Base-by-base conservation (phyloP, 2,888 invertebrate genomes). In the Melikaiella ostensackeni region DNA sequence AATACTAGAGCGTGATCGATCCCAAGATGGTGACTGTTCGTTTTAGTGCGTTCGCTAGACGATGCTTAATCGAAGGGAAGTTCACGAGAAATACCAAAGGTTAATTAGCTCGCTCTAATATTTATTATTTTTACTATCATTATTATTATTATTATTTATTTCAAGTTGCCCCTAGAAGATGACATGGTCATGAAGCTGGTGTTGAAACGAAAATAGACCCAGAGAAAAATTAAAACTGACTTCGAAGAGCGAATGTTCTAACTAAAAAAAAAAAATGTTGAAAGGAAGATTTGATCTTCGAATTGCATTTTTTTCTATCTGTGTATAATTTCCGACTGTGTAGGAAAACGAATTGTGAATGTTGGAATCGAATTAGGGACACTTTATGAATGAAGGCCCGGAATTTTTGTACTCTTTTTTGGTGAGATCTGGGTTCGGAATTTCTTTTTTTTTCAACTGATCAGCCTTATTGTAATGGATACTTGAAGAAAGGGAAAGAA, bases 11-110 rank as follows among this genome's bases (percentile, higher is more conserved):
- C 21, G 73, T 46, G 74, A 75, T 82, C 79, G 79, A 80, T 70
- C 76, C 80, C 80, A 79, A 79, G 66, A 77, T 77, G 80, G 79
- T 80, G 81, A 83, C 77, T 82, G 83, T 79, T 82, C 81, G 77
- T 77, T 80, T 82, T 81, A 83, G 79, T 75, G 42, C 81, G 77
- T 78, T 82, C 81, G 83, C 78, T 82, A 84, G 83, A 80, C 80
- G 82, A 80, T 83, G 82, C 83, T 81, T 81, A 84, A 84, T 82
- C 83, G 84, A 81, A 82, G 81, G 82, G 83, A 84, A 83, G 82
- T 85, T 86, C 80, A 82, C 83, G 83, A 80, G 80, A 83, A 80
- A 86, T 86, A 87, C 87, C 88, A 87, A 88, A 87, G 86, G 86
- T 86, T 84, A 84, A 84, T 66, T 86, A 87, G 84, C 82, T 83